These are phyloP conservation scores for Heliconius eleuchia DNA, from an alignment of 1,140 invertebrate species.

Conservation along the genomic window DNA sequence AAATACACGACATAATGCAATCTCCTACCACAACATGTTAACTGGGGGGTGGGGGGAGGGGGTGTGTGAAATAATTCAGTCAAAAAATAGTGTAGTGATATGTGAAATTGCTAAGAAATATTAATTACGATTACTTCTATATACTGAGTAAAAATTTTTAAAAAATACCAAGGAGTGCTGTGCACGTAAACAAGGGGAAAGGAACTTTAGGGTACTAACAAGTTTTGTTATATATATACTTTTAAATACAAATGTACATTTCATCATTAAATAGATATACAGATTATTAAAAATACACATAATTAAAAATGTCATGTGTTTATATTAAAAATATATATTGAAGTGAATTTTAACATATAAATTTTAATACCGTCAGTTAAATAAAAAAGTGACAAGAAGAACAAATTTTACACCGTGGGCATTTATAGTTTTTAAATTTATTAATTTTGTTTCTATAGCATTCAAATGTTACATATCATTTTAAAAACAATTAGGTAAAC, in stretches of 20 bases:
- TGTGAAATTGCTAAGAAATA: constrained; percentile 3
- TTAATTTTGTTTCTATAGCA: too few species aligned
- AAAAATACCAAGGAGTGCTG: constrained; percentile 3
- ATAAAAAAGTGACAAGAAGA: too few species aligned
- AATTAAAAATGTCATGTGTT: too few species aligned
- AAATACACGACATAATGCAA: constrained; percentile 81
- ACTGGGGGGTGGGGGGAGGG: not conserved
- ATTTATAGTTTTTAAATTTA: too few species aligned
- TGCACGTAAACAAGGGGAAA: not conserved
- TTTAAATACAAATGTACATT: constrained; percentile 15
- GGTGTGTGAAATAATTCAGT: not conserved
- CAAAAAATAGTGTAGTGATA: not conserved
- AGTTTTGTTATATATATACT: not conserved
- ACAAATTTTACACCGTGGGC: too few species aligned
- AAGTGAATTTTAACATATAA: too few species aligned
- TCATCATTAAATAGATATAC: not conserved
- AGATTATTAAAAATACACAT: not conserved
- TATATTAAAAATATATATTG: too few species aligned
- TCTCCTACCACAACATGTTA: constrained; percentile 35
- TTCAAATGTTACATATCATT: too few species aligned
- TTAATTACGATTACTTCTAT: not conserved
- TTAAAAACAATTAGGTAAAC: too few species aligned
- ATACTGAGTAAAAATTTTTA: not conserved
- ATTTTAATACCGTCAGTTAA: too few species aligned
- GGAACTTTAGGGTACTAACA: not conserved